phyloP scores from a whole-genome alignment of 2,113 vertebrate genomes.

The Bostrychus sinensis region DNA sequence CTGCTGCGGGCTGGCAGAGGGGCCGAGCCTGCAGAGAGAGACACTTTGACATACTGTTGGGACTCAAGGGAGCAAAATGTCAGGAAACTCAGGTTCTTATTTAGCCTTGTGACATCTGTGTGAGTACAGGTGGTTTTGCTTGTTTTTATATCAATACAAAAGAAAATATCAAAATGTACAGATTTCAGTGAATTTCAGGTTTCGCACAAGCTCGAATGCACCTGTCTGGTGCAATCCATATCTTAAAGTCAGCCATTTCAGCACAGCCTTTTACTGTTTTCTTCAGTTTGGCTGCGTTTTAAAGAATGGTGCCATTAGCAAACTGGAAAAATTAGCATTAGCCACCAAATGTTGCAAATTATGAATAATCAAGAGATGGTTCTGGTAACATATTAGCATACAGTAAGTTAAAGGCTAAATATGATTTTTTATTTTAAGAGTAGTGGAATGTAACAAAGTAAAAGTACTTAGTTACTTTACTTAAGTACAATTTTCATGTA shows the following conservation, averaged over 20 bases:
- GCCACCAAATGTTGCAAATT: too few relatives aligned
- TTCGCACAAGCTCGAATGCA: background rate
- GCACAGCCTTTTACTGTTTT: too few relatives aligned
- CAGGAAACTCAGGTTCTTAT: slow-evolving; percentile 31
- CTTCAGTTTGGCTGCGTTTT: too few relatives aligned
- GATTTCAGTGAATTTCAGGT: background rate
- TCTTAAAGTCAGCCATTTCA: slow-evolving; percentile 40
- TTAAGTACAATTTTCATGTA: too few relatives aligned
- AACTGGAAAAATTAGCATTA: too few relatives aligned
- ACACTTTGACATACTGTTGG: slow-evolving; percentile 30
- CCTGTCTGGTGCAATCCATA: slow-evolving; percentile 15
- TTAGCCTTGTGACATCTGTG: slow-evolving; percentile 12
- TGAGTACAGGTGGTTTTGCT: slow-evolving; percentile 1
- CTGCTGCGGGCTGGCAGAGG: slow-evolving; percentile 39
- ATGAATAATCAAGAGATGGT: too few relatives aligned
- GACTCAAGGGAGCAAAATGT: slow-evolving; percentile 39
- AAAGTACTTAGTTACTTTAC: too few relatives aligned
- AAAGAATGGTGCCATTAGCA: too few relatives aligned
- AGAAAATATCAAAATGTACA: background rate
- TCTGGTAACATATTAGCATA: too few relatives aligned
- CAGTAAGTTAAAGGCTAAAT: too few relatives aligned
- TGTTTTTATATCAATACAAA: slow-evolving; percentile 6
- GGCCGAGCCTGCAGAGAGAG: slow-evolving; percentile 40
- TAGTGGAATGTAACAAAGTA: too few relatives aligned
- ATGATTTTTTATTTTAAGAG: too few relatives aligned